A percentile compares a stretch with the other conserved stretches of the same genome.
Evolutionary conservation across 2,797 vertebrate genomes (phyloP).

Genomic region (Sebastes itinus): DNA sequence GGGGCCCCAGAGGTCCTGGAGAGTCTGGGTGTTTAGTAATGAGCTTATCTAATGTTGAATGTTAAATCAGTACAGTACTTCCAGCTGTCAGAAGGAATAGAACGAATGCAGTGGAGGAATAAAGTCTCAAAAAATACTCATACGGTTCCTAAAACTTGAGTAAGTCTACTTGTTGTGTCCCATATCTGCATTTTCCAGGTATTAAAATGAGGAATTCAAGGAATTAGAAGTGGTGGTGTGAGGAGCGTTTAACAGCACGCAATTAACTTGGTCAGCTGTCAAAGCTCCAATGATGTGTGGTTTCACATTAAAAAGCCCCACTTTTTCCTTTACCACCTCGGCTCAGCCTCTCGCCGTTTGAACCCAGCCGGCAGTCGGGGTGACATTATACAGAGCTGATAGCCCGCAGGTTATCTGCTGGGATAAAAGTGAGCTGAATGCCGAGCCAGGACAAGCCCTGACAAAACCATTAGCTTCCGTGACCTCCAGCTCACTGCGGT

Average conservation of each 20-base stretch:
- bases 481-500: slow-evolving; percentile 65
- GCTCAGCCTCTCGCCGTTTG: not conserved
- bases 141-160: not conserved
- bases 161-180: not conserved
- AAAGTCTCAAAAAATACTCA: slow-evolving; percentile 2
- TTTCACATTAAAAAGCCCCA: slow-evolving; percentile 10
- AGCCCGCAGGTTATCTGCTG: slow-evolving; percentile 50
- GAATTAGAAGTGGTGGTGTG: slow-evolving; percentile 8
- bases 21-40: not conserved
- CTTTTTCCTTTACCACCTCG: not conserved
- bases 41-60: not conserved
- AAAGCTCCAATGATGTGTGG: slow-evolving; percentile 16
- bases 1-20: not conserved
- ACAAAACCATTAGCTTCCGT: slow-evolving; percentile 72
- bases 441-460: slow-evolving; percentile 70
- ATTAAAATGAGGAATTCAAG: slow-evolving; percentile 37
- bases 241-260: not conserved
- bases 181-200: slow-evolving; percentile 27
- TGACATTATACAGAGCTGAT: slow-evolving; percentile 37
- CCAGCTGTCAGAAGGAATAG: not conserved
- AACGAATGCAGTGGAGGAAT: not conserved
- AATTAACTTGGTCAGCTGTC: slow-evolving; percentile 39
- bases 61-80: not conserved
- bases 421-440: slow-evolving; percentile 56
- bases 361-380: slow-evolving; percentile 21